Conservation (phyloP, 1,140 invertebrate genomes). For the Mesaphorura yosii region DNA sequence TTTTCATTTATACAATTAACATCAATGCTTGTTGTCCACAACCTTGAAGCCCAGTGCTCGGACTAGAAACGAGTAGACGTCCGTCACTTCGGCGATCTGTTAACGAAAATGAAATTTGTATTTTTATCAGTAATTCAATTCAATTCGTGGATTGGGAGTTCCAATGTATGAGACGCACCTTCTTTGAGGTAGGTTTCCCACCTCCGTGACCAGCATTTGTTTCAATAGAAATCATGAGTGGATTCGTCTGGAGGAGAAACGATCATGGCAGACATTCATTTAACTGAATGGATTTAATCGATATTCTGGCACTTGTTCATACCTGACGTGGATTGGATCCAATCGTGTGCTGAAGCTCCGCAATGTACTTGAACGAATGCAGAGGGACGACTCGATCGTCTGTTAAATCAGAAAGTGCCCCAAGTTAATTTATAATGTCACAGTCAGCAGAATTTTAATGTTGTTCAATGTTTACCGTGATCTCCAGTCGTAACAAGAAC, state of each 20-base stretch:
- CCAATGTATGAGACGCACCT: conserved; percentile 15
- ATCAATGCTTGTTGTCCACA: too few species aligned
- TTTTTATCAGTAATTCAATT: conserved; percentile 28
- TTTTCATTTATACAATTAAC: too few species aligned
- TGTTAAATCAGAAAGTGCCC: too few species aligned
- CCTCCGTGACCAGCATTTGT: conserved; percentile 91
- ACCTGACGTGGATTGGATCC: conserved; percentile 47
- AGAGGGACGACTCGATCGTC: conserved; percentile 92
- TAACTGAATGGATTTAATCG: conserved; percentile 1
- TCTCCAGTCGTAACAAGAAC: conserved; percentile 75
- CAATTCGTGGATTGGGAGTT: not conserved
- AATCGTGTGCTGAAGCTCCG: conserved; percentile 70
- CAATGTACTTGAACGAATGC: conserved; percentile 90
- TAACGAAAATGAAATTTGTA: conserved; percentile 34
- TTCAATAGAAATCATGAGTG: conserved; percentile 77
- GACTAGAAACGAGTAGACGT: conserved; percentile 77
- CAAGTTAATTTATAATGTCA: too few species aligned
- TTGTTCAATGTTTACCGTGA: too few species aligned
- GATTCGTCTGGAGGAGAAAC: conserved; percentile 57
- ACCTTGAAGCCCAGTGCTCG: conserved; percentile 59
- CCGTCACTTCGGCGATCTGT: conserved; percentile 78
- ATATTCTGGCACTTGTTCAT: conserved; percentile 6
- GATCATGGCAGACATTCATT: conserved; percentile 11
- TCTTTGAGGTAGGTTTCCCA: conserved; percentile 52
- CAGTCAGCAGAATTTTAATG: too few species aligned